phyloP scores from a whole-genome alignment of 2,797 vertebrate genomes.

The Pteronotus mesoamericanus region DNA sequence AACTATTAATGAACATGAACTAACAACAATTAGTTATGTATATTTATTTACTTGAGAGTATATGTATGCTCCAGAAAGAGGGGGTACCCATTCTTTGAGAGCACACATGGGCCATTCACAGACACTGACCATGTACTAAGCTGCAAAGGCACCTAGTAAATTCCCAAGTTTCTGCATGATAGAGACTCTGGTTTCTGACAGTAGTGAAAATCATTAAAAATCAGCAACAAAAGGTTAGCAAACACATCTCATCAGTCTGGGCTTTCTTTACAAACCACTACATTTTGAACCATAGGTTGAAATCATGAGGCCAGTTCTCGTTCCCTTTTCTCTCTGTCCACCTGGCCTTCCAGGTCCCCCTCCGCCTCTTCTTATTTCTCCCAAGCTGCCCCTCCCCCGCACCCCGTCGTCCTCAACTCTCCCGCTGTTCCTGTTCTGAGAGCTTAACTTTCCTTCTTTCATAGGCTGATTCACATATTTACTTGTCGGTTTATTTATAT shows the following conservation, averaged over 20 bases:
- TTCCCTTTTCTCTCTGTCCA: background rate
- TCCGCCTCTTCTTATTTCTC: background rate
- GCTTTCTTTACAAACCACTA: background rate
- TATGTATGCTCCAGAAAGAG: background rate
- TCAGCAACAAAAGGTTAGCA: background rate
- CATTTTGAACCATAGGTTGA: background rate
- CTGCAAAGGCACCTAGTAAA: background rate
- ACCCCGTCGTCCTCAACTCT: background rate
- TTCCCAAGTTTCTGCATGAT: background rate
- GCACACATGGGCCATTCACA: background rate
- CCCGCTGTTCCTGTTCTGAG: background rate
- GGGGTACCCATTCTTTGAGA: background rate
- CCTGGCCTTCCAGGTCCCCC: background rate
- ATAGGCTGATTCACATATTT: background rate
- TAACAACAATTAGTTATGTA: background rate
- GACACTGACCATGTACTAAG: background rate
- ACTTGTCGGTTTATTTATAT: background rate
- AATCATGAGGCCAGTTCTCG: background rate
- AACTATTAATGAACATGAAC: background rate
- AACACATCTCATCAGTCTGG: background rate
- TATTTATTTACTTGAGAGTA: background rate
- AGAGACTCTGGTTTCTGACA: background rate
- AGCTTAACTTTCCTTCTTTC: background rate
- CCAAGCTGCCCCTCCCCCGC: background rate
- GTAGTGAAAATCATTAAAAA: background rate